phyloP scores from a whole-genome alignment of 2,113 vertebrate species.

The Dicaeum eximium region DNA sequence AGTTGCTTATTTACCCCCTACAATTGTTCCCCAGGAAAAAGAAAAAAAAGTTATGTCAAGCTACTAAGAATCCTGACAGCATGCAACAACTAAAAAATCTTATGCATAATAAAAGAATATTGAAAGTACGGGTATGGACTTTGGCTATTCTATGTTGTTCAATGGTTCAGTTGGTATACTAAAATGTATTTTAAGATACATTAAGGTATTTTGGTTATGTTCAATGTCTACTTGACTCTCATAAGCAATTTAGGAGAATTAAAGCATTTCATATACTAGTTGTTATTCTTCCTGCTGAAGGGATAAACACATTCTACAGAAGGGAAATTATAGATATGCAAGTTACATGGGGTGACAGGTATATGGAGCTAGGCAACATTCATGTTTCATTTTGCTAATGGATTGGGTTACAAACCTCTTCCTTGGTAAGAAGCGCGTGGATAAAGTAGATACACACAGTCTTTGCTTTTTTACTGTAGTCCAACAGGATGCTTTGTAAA shows the following conservation, averaged over 20 bases:
- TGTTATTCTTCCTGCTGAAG: neutral
- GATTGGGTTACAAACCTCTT: neutral
- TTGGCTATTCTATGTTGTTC: neutral
- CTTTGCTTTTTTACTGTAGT: constrained; percentile 16
- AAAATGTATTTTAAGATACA: constrained; percentile 3
- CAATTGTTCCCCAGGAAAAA: neutral
- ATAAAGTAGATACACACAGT: neutral
- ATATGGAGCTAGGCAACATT: neutral
- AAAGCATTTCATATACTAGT: neutral
- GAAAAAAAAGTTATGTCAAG: neutral
- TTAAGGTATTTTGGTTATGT: neutral
- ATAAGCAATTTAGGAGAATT: neutral
- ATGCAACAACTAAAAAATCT: neutral
- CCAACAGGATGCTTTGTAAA: constrained; percentile 32
- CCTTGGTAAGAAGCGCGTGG: neutral
- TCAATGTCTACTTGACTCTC: neutral
- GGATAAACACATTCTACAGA: neutral
- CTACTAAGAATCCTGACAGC: neutral
- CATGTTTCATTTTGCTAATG: neutral
- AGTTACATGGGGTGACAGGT: neutral
- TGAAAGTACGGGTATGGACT: neutral
- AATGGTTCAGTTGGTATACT: neutral
- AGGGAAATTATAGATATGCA: neutral
- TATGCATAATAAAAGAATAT: neutral
- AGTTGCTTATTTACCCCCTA: neutral